Evolutionary conservation across 1,140 invertebrate genomes (phyloP), one percentile per base, ranked within the genome.

Genomic region (Steinernema khuongi): DNA sequence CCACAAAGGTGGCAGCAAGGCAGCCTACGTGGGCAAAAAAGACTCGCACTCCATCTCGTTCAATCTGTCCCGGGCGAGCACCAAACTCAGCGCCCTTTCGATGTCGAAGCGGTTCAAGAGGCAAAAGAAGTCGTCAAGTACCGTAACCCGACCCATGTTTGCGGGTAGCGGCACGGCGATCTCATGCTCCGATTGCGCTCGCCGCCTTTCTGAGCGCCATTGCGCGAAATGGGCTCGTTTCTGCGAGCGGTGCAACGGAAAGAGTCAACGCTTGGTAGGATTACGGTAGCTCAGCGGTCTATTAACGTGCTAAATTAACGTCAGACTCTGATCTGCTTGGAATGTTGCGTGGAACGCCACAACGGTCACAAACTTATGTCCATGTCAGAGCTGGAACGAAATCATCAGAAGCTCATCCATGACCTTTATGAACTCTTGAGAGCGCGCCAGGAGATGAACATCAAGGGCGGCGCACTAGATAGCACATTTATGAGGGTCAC

Each of bases 261-360:
- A 30, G 67, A 71, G n/a, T 30, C 50, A 29, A 28, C 30, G 44
- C 19, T 74, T 73, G 22, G 71, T 73, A 30, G 0, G 50, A n/a
- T 72, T 70, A 18, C 32, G 30, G 1, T 70, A 17, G 19, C 18
- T 68, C 31, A 30, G n/a, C 4, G 31, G 1, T 70, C 60, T 11
- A 36, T 50, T 36, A 36, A 70, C 36, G 69, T 70, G 2, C 36
- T 70, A 71, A 11, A 72, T 29, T 36, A 71, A 41, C 72, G 80
- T 80, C 30, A 81, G 73, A 28, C 36, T 36, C 67, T 81, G 14
- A 69, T 73, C 18, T 80, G 80, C 66, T 44, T 80, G n/a, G 77
- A 81, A 60, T 81, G 80, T 71, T 81, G 80, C 44, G 80, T 81
- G 1, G 77, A 81, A 33, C 26, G 50, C 30, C 80, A 81, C 73